Evolutionary conservation across 2,797 vertebrate genomes (phyloP), one percentile per base, ranked within the genome.

Genomic region (Epinephelus malabaricus): DNA sequence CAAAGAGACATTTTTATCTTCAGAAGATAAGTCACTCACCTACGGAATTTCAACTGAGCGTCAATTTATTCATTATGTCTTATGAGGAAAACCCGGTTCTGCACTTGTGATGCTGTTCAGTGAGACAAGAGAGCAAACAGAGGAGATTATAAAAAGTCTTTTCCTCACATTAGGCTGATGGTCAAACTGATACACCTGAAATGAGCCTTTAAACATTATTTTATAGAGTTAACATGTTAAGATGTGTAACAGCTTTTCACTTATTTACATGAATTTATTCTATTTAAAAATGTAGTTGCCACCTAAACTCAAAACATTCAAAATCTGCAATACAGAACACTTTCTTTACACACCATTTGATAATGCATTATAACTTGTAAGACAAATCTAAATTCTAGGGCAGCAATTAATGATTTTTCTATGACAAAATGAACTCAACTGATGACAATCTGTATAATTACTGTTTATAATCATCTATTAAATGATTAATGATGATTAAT

Each of bases 61-160:
- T 50, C 23, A 53, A 0, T 45, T 61, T 13, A 38, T 23, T 46
- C 9, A 2, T 27, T 10, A 40, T 1, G 12, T 53, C 18, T 38
- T 66, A 9, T 19, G 21, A 61, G 27, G 45, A 65, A 71, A 65
- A 21, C 54, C 10, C 49, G 13, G 8, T 4, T 13, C 17, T 30
- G 54, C 21, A 21, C 5, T 6, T 46, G 40, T 50, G 54, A 68
- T 63, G 18, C 60, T 65, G 53, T 69, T 69, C 47, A 54, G 25
- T 30, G 38, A 65, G n/a, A 27, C 5, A 34, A 14, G 4, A 62
- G n/a, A 64, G 6, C 6, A 55, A 72, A 70, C 3, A 43, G 9
- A 34, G 23, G 19, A 34, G n/a, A 50, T 53, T 55, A 23, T 27
- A 18, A 58, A 43, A 15, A 23, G 1, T 8, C 46, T 10, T 23